Base-by-base conservation (phyloP, 2,797 vertebrate species). In the Simalia tracyae region DNA sequence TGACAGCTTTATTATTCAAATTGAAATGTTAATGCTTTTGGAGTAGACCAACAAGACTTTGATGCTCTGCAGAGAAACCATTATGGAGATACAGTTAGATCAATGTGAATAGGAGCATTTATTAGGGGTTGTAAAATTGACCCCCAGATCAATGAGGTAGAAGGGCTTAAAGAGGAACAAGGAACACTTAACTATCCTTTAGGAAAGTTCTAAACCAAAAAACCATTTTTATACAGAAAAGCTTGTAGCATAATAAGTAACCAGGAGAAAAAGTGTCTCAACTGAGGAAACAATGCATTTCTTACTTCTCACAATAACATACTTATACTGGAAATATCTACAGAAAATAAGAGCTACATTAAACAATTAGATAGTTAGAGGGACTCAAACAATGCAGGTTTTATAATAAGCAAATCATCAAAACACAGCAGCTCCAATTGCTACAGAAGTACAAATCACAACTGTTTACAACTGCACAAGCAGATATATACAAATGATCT, bases 1-100 rank as follows among this genome's bases (percentile, higher is more conserved):
- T 59, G 54, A 9, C 90, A 95, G 89, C 7, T 95, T 93, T 93
- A 95, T 86, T 84, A 96, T 96, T 96, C 93, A 95, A 95, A 95
- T 94, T 59, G 90, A 86, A 86, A 95, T 96, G 94, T 96, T 94
- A 95, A 93, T 93, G 88, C 90, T 93, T 94, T 96, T 1, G 2
- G 57, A 90, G 22, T 91, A 89, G 57, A 87, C 56, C 22, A 63
- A 90, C 86, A 91, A 22, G 87, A 11, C 92, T 96, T 96, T 95
- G 92, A 95, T 95, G 86, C 42, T 90, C 31, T 89, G 56, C 86
- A 91, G 94, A 93, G 90, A 94, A 50, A 19, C 54, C 46, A 89
- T 14, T 1, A 66, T 72, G 90, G 86, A 64, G 85, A 90, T 94
- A 56, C 57, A 24, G 94, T 96, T 96, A 89, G 84, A 89, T 14